A percentile compares a stretch with the other conserved stretches of the same genome.
Conservation (phyloP, 2,888 invertebrate species). For the Oxyteleia sp. region DNA sequence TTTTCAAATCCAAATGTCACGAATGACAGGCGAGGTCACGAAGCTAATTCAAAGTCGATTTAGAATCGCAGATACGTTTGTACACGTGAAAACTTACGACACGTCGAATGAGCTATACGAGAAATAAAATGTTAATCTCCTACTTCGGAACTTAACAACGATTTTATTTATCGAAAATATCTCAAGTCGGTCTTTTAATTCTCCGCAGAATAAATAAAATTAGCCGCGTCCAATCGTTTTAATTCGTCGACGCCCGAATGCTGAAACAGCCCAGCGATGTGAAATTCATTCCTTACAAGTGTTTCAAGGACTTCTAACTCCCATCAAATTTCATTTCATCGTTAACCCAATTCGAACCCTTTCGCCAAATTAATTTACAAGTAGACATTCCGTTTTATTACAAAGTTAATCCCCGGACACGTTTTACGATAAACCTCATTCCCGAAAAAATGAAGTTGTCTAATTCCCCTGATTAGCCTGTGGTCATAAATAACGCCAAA, state of each 20-base stretch:
- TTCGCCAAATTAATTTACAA: slow-evolving; percentile 8
- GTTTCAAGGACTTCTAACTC: not conserved
- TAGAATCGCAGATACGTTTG: slow-evolving; percentile 30
- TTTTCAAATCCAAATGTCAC: slow-evolving; percentile 45
- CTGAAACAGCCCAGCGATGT: too few relatives aligned
- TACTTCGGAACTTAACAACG: too few relatives aligned
- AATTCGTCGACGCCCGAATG: too few relatives aligned
- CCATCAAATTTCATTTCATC: not conserved
- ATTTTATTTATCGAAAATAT: too few relatives aligned
- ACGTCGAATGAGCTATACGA: not conserved
- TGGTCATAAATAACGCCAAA: slow-evolving; percentile 36
- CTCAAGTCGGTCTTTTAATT: too few relatives aligned
- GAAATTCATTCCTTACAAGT: not conserved
- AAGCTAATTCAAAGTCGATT: slow-evolving; percentile 44
- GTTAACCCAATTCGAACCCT: not conserved
- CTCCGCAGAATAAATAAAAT: too few relatives aligned
- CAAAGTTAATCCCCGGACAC: not conserved
- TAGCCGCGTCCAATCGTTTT: too few relatives aligned
- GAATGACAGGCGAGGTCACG: slow-evolving; percentile 51
- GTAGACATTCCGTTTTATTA: not conserved
- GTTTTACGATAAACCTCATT: not conserved
- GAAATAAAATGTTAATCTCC: not conserved
- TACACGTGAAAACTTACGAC: not conserved
- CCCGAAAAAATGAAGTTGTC: slow-evolving; percentile 35
- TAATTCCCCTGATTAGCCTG: slow-evolving; percentile 19